These are phyloP conservation scores for Myrmecobius fasciatus DNA, from an alignment of 2,113 vertebrate genomes.

Conservation along the genomic window DNA sequence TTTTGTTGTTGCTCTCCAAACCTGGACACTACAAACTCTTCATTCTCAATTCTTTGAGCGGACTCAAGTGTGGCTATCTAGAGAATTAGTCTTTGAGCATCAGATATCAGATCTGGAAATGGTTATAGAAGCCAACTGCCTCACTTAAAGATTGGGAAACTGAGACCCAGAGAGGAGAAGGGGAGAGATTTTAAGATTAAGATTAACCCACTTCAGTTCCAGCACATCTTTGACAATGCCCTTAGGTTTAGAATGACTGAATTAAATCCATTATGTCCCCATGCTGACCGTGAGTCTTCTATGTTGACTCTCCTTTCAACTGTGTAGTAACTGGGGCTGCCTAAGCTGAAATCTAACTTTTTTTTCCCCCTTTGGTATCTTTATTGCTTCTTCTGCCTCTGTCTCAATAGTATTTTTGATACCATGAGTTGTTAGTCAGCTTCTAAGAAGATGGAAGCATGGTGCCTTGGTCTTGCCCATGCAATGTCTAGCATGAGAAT, in stretches of 20 bases:
- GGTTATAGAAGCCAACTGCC: not conserved
- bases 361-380: not conserved
- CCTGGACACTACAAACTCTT: not conserved
- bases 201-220: not conserved
- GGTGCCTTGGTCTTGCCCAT: not conserved
- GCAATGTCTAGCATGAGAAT: not conserved
- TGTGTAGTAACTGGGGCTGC: not conserved
- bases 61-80: not conserved
- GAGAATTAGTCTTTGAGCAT: not conserved
- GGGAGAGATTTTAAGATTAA: not conserved
- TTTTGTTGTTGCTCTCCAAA: not conserved
- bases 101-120: not conserved
- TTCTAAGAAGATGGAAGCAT: not conserved
- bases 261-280: not conserved
- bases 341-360: not conserved
- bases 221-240: not conserved
- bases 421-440: not conserved
- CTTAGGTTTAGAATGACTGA: not conserved
- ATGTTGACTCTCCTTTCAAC: not conserved
- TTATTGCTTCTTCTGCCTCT: not conserved
- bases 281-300: not conserved
- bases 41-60: not conserved
- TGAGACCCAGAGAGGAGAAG: not conserved
- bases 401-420: not conserved
- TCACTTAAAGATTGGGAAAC: not conserved